Evolutionary conservation across 2,888 invertebrate species (phyloP).

Genomic region (Nymphalis polychloros): DNA sequence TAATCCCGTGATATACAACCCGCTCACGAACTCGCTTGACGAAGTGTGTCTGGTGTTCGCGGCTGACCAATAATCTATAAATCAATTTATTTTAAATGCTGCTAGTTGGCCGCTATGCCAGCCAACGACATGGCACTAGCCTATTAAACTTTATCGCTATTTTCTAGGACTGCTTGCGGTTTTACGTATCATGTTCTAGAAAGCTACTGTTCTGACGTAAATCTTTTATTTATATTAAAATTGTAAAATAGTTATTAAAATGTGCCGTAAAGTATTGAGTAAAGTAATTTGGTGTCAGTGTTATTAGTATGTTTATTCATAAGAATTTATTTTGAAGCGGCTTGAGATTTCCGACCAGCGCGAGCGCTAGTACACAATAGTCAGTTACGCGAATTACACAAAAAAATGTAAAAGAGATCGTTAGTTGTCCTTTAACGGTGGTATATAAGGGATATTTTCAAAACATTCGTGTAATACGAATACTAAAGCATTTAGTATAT

Average conservation of each 20-base stretch:
- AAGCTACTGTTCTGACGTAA: constrained; percentile 43
- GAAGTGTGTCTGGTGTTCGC: constrained; percentile 37
- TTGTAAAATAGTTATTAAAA: background rate
- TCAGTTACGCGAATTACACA: no score
- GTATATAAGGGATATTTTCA: no score
- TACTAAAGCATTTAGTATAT: no score
- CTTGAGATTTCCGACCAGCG: no score
- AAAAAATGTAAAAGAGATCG: no score
- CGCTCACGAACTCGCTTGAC: constrained; percentile 35
- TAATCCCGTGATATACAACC: constrained; percentile 37
- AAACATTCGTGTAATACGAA: no score
- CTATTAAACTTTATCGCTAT: constrained; percentile 54
- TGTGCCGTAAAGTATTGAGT: no score
- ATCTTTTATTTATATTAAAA: background rate
- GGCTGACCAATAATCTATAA: constrained; percentile 42
- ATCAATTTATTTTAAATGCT: constrained; percentile 45
- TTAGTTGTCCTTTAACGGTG: no score
- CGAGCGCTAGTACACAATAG: no score
- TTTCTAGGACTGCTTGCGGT: constrained; percentile 46
- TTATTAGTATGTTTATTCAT: no score
- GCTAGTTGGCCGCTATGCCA: constrained; percentile 34
- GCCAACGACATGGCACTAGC: constrained; percentile 43
- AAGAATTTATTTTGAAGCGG: no score
- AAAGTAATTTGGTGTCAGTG: no score
- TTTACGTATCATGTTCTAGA: constrained; percentile 66